Percentiles rank a stretch among this genome's conserved stretches.
Evolutionary conservation across 2,797 vertebrate genomes (phyloP).

Genomic region (Rhinophrynus dorsalis): DNA sequence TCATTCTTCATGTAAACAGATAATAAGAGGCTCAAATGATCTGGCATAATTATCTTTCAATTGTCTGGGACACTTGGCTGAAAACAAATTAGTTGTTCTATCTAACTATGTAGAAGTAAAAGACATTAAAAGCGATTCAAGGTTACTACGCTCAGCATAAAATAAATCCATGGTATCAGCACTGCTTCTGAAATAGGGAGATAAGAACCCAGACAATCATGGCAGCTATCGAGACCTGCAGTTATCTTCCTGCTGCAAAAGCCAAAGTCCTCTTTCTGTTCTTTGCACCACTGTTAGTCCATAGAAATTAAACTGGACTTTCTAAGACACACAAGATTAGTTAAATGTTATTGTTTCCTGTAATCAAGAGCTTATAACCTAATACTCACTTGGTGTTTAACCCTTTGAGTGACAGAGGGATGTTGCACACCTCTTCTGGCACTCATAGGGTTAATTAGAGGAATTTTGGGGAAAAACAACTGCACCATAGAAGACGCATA

Average conservation of each 20-base stretch:
- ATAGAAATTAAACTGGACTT: background rate
- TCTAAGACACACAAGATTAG: background rate
- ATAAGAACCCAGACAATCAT: slow-evolving; percentile 15
- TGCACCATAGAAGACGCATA: too few species aligned
- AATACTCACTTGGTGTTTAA: too few species aligned
- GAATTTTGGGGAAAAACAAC: too few species aligned
- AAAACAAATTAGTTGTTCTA: slow-evolving; percentile 31
- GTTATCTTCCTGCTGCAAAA: slow-evolving; percentile 1
- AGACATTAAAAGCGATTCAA: slow-evolving; percentile 39
- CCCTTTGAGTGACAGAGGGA: too few species aligned
- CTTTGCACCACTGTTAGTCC: background rate
- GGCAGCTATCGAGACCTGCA: background rate
- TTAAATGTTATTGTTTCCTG: background rate
- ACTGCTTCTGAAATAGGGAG: slow-evolving; percentile 13
- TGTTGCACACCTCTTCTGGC: too few species aligned
- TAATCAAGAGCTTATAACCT: too few species aligned
- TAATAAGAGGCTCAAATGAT: slow-evolving; percentile 15
- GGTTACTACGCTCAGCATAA: slow-evolving; percentile 8
- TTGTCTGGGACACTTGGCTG: background rate
- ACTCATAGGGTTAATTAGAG: too few species aligned
- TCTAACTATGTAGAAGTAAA: slow-evolving; percentile 33
- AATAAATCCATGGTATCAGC: slow-evolving; percentile 15
- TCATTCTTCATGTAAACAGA: slow-evolving; percentile 28
- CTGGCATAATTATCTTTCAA: slow-evolving; percentile 20
- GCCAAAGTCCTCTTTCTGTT: background rate